These are phyloP conservation scores for Kryptolebias marmoratus DNA, from an alignment of 2,113 vertebrate genomes.

Conservation along the genomic window DNA sequence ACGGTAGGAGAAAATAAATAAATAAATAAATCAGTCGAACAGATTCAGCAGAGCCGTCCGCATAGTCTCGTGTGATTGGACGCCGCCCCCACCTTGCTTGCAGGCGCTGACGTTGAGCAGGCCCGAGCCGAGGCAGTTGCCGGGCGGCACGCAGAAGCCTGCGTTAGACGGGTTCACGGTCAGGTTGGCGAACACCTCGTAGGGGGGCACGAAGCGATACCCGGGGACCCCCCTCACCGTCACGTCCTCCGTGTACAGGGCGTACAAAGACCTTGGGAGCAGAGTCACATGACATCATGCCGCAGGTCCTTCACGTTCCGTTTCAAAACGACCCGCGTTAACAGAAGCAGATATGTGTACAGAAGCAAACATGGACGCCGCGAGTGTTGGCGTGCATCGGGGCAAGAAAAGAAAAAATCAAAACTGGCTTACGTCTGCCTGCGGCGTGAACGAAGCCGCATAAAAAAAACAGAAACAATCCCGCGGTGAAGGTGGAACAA, in stretches of 20 bases:
- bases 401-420: too few relatives aligned
- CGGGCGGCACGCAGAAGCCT: slow-evolving; percentile 90
- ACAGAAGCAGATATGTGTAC: too few relatives aligned
- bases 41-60: background rate
- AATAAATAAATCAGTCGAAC: background rate
- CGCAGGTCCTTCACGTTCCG: too few relatives aligned
- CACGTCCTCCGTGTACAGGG: slow-evolving; percentile 84
- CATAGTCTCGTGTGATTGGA: too few relatives aligned
- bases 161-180: slow-evolving; percentile 87
- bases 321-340: too few relatives aligned
- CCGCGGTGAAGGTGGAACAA: background rate
- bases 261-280: slow-evolving; percentile 86
- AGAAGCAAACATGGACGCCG: too few relatives aligned
- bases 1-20: too few relatives aligned
- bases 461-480: background rate
- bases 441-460: too few relatives aligned
- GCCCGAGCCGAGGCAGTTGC: slow-evolving; percentile 89
- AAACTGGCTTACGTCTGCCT: too few relatives aligned
- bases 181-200: slow-evolving; percentile 85
- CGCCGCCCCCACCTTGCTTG: slow-evolving; percentile 83
- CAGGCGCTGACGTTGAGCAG: slow-evolving; percentile 90
- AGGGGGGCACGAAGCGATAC: slow-evolving; percentile 87
- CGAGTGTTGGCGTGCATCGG: too few relatives aligned
- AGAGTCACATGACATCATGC: slow-evolving; percentile 1
- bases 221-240: slow-evolving; percentile 82